Evolutionary conservation across 2,797 vertebrate genomes (phyloP).

Genomic region (Tarsius wallacei): DNA sequence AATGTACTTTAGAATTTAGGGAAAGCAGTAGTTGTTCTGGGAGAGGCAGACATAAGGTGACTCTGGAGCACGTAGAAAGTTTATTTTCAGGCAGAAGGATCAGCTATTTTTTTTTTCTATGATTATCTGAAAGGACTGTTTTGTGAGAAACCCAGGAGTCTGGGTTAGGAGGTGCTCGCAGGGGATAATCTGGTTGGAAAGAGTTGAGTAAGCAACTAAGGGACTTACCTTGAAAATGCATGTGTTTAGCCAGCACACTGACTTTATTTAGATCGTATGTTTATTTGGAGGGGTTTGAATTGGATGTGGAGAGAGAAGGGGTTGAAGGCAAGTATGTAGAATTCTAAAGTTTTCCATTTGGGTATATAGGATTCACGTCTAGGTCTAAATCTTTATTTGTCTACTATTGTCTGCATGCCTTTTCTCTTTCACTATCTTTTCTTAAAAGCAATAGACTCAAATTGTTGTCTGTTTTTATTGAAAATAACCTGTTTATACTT

Average conservation of each 20-base stretch:
- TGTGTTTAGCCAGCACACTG: neutral
- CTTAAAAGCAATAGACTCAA: neutral
- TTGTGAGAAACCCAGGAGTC: neutral
- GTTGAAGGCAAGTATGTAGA: neutral
- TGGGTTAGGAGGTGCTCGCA: neutral
- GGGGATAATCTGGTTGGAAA: constrained; percentile 31
- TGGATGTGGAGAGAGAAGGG: neutral
- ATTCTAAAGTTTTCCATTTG: neutral
- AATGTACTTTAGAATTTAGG: neutral
- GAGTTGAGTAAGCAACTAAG: neutral
- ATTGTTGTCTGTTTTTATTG: neutral
- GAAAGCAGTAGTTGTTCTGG: neutral
- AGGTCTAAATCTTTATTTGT: neutral
- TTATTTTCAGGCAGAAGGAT: neutral
- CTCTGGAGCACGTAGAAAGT: neutral
- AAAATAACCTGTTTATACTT: constrained; percentile 33
- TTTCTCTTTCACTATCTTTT: neutral
- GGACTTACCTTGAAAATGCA: neutral
- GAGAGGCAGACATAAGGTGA: neutral
- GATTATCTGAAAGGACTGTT: neutral
- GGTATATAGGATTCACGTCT: neutral
- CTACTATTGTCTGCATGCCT: neutral
- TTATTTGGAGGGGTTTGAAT: neutral
- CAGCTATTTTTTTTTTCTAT: neutral
- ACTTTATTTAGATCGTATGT: neutral